Evolutionary conservation across 1,140 invertebrate species (phyloP), one percentile per base, ranked within the genome.

Genomic region (Drosophila burlai): DNA sequence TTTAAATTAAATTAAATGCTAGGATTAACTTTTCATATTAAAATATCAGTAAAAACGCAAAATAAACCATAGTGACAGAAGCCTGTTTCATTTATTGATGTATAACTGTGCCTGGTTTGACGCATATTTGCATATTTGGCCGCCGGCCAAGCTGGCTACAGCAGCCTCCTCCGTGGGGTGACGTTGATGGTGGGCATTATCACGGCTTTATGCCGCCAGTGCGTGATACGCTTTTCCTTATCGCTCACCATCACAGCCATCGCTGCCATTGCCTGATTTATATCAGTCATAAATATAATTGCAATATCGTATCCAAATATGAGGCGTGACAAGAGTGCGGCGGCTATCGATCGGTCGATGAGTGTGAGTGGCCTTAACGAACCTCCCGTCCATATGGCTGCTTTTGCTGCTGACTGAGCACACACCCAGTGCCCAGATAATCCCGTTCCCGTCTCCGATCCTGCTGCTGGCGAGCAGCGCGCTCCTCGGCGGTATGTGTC

Each of bases 201-300:
- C 65, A 85, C 68, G 52, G 50, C 45, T 82, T 86, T 72, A 86
- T 76, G 55, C 55, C 43, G 45, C 6, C 47, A 42, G 58, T 82
- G 83, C 79, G 83, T 82, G 75, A 66, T 79, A 66, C 50, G 68
- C 47, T 62, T 84, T 83, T 86, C 55, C 80, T 69, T 80, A 82
- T 76, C 63, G 83, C 31, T 47, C 50, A 52, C 62, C 75, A 76
- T 79, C 63, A 69, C 36, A 31, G 46, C 42, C 26, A 42, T 79
- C 55, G 75, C 36, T 26, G 46, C 42, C 26, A 42, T 36, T n/a
- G 64, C 1, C 21, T 71, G 61, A 83, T 76, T 83, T 83, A 76
- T 84, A 64, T 76, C 61, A 59, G 38, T 47, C 55, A 47, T 80
- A 50, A 55, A 80, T 73, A 73, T 59, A 68, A 58, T 50, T 49